A percentile compares a stretch with the other conserved stretches of the same genome.
These are phyloP conservation scores for Amazona guildingii DNA, from an alignment of 2,113 vertebrate species.

Conservation along the genomic window DNA sequence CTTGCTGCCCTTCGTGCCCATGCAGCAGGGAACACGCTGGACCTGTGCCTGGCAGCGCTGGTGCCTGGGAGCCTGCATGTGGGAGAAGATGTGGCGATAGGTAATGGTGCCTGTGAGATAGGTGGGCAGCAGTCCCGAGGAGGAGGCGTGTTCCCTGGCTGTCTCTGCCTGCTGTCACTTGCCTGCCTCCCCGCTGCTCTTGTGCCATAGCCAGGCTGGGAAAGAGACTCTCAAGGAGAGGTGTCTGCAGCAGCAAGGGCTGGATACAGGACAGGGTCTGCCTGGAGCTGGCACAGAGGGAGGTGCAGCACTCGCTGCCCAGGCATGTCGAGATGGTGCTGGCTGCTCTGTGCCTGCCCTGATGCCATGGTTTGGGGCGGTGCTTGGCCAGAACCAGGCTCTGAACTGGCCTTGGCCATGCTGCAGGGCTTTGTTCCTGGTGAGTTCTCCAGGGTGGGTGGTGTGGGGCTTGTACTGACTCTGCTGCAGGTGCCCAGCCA, in stretches of 20 bases:
- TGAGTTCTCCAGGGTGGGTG: rapidly evolving
- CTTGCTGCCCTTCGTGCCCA: not conserved
- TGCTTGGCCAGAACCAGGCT: not conserved
- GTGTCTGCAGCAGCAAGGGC: not conserved
- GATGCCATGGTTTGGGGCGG: rapidly evolving
- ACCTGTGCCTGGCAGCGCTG: not conserved
- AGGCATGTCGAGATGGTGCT: not conserved
- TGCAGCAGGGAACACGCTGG: not conserved
- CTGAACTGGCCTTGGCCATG: not conserved
- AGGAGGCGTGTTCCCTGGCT: not conserved
- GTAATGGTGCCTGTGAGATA: not conserved
- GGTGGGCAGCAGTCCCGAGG: rapidly evolving
- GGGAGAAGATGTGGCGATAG: not conserved
- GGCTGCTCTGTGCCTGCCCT: not conserved
- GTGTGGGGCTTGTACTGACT: not conserved
- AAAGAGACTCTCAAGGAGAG: not conserved
- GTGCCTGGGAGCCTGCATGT: rapidly evolving
- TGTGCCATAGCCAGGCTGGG: not conserved
- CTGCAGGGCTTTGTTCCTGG: not conserved
- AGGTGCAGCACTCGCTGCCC: not conserved
- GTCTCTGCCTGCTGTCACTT: not conserved
- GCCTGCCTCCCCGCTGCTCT: not conserved
- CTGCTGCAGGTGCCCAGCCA: not conserved
- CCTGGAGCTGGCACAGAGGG: not conserved
- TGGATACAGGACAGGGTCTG: not conserved